Evolutionary conservation across 37 sponge, comb jelly and placozoan species (phyloP).

Genomic region (Petrosia ficiformis): DNA sequence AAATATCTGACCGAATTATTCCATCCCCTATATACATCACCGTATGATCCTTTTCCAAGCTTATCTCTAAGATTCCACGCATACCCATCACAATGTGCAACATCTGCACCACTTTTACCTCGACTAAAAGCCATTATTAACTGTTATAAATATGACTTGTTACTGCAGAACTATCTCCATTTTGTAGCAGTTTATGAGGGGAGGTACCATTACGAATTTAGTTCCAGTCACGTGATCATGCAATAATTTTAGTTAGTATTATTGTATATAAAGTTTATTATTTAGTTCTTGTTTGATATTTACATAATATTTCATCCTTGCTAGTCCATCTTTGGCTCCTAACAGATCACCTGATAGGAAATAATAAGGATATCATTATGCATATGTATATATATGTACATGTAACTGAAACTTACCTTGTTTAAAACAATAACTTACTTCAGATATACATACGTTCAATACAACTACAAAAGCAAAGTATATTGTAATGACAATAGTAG

Average conservation of each 20-base stretch:
- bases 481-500: too few relatives aligned
- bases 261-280: neutral
- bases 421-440: conserved; percentile 16
- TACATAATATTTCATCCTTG: conserved; percentile 66
- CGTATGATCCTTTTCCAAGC: conserved; percentile 89
- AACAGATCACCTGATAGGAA: conserved; percentile 23
- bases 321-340: conserved; percentile 48
- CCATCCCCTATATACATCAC: conserved; percentile 86
- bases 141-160: too few relatives aligned
- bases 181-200: too few relatives aligned
- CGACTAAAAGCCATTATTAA: neutral
- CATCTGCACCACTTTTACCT: neutral
- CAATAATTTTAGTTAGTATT: neutral
- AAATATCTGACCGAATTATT: conserved; percentile 27
- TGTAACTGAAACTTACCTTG: conserved; percentile 22
- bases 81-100: conserved; percentile 58
- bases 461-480: neutral
- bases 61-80: conserved; percentile 48
- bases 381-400: neutral
- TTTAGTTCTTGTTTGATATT: conserved; percentile 28
- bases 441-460: neutral
- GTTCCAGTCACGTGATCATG: neutral
- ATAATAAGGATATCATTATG: neutral
- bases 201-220: too few relatives aligned
- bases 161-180: too few relatives aligned